Conservation (phyloP, 92 coral and sea anemone genomes). For the Parazoanthus swiftii region DNA sequence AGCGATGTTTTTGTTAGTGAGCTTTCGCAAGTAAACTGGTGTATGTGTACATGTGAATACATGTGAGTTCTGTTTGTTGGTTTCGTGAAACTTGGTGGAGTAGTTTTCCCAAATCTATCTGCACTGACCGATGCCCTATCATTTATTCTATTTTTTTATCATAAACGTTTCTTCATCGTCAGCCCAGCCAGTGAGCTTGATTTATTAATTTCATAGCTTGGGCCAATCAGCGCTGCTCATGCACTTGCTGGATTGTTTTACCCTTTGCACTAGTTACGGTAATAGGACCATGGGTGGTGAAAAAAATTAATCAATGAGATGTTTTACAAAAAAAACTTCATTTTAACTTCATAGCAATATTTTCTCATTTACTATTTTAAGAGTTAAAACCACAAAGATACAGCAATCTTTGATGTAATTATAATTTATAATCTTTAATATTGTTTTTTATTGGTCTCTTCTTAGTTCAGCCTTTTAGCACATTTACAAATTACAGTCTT, state of each 20-base stretch:
- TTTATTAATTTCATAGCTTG: slow-evolving; percentile 5
- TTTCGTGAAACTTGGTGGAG: background rate
- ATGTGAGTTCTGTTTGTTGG: background rate
- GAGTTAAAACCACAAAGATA: slow-evolving; percentile 14
- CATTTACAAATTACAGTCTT: background rate
- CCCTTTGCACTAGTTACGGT: slow-evolving; percentile 21
- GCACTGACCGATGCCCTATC: background rate
- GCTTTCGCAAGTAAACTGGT: background rate
- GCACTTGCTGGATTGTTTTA: background rate
- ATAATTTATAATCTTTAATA: background rate
- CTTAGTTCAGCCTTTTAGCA: background rate
- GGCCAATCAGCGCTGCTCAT: background rate
- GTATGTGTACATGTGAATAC: background rate
- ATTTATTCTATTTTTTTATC: slow-evolving; percentile 2
- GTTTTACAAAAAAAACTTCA: slow-evolving; percentile 23
- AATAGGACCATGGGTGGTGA: slow-evolving; percentile 39
- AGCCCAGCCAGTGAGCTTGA: slow-evolving; percentile 1
- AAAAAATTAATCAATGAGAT: slow-evolving; percentile 38
- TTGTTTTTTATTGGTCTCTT: background rate
- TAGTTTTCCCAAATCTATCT: background rate
- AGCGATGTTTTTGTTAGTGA: background rate
- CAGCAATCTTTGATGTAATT: slow-evolving; percentile 23
- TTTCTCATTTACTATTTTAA: slow-evolving; percentile 27
- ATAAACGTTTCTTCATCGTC: background rate
- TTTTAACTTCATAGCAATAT: slow-evolving; percentile 45